phyloP scores from a whole-genome alignment of 2,113 vertebrate genomes.

The Chamaetylas fuelleborni region DNA sequence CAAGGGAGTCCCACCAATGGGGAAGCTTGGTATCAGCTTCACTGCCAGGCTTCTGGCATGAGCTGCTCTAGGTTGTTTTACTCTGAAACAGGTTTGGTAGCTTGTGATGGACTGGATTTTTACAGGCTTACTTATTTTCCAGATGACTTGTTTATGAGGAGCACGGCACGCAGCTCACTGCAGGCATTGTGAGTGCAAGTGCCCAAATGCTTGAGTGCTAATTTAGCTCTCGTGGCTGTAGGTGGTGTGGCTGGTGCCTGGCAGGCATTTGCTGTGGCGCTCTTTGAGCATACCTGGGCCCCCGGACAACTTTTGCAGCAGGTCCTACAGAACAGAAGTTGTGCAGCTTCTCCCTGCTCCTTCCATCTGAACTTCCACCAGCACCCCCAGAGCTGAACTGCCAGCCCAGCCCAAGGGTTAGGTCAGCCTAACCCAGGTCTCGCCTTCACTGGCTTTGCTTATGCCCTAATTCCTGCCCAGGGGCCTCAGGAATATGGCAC shows the following conservation, averaged over 20 bases:
- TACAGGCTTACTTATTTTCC: slow-evolving; percentile 58
- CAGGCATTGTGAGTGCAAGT: slow-evolving; percentile 1
- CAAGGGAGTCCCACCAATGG: background rate
- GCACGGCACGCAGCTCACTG: background rate
- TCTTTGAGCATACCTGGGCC: background rate
- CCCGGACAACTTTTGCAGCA: background rate
- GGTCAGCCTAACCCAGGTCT: background rate
- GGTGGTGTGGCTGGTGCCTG: slow-evolving; percentile 27
- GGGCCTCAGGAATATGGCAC: background rate
- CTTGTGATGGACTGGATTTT: slow-evolving; percentile 45
- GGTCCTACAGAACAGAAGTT: background rate
- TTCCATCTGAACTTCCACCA: background rate
- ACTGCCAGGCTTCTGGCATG: background rate
- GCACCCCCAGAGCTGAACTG: background rate
- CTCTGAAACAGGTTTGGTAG: slow-evolving; percentile 57
- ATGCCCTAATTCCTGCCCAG: background rate
- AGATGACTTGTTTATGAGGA: slow-evolving; percentile 61
- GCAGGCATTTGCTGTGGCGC: background rate
- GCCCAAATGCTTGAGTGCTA: background rate
- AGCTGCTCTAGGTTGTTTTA: slow-evolving; percentile 9
- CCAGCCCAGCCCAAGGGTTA: background rate
- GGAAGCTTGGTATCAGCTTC: background rate
- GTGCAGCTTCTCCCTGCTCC: background rate
- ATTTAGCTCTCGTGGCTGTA: slow-evolving; percentile 17
- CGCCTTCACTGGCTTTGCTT: background rate